These are phyloP conservation scores for Ophraella communa DNA, from an alignment of 2,888 invertebrate species.

Conservation along the genomic window DNA sequence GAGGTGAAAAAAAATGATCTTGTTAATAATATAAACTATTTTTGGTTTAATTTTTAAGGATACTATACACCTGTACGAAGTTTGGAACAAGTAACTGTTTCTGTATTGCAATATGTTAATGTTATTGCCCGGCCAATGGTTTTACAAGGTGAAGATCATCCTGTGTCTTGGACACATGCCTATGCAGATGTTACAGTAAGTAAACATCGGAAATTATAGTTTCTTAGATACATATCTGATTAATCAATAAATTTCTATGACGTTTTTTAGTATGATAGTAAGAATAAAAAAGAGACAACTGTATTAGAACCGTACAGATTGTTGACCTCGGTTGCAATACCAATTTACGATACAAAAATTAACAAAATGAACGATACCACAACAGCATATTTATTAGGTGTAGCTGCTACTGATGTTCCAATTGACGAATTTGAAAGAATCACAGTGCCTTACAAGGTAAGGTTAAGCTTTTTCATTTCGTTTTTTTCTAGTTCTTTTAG, in stretches of 20 bases:
- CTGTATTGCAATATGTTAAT: slow-evolving; percentile 94
- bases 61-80: slow-evolving; percentile 94
- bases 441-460: slow-evolving; percentile 84
- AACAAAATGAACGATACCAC: slow-evolving; percentile 66
- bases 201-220: too few species aligned
- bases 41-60: slow-evolving; percentile 63
- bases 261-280: slow-evolving; percentile 51
- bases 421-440: slow-evolving; percentile 89
- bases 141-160: slow-evolving; percentile 75
- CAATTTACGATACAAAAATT: slow-evolving; percentile 83
- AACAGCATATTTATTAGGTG: slow-evolving; percentile 84
- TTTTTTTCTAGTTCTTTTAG: too few species aligned
- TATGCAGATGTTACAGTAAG: slow-evolving; percentile 86
- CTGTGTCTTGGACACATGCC: slow-evolving; percentile 94
- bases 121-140: slow-evolving; percentile 89
- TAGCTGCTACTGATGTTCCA: slow-evolving; percentile 94
- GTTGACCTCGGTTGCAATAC: slow-evolving; percentile 90
- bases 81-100: slow-evolving; percentile 93
- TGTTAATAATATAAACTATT: background rate
- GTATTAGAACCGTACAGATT: slow-evolving; percentile 67
- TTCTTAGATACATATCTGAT: too few species aligned
- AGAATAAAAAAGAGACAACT: slow-evolving; percentile 48
- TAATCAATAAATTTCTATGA: background rate
- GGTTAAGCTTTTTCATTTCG: background rate
- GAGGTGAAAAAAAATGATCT: slow-evolving; percentile 70